Conservation (phyloP, 1,140 invertebrate genomes). For the Pseudomyrmex dendroicus region DNA sequence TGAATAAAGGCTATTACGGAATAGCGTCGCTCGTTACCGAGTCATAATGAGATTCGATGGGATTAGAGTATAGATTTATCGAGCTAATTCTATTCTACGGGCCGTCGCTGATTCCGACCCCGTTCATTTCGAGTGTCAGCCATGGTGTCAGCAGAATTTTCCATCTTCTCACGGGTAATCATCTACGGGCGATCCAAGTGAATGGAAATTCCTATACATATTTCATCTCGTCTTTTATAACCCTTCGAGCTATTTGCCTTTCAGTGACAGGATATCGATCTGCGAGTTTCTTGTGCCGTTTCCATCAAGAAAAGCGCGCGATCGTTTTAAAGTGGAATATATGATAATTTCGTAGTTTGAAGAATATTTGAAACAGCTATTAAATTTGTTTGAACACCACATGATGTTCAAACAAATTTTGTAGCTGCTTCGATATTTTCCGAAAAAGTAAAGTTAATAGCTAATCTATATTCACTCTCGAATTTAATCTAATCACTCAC, state of each 20-base stretch:
- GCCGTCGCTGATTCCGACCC: slow-evolving; percentile 38
- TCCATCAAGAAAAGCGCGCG: neutral
- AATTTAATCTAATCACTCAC: too few relatives aligned
- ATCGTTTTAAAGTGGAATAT: slow-evolving; percentile 8
- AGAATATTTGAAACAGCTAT: neutral
- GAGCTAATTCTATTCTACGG: slow-evolving; percentile 38
- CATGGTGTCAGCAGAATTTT: slow-evolving; percentile 34
- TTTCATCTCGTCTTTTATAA: slow-evolving; percentile 52
- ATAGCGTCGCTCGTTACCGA: slow-evolving; percentile 38
- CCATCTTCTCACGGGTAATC: slow-evolving; percentile 53
- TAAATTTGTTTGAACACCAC: slow-evolving; percentile 8
- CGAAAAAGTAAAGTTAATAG: neutral
- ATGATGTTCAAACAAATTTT: neutral
- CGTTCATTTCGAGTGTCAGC: slow-evolving; percentile 18
- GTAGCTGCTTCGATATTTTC: neutral
- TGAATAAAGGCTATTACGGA: slow-evolving; percentile 51
- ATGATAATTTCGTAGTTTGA: slow-evolving; percentile 4
- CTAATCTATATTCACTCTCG: neutral
- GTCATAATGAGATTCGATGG: slow-evolving; percentile 53
- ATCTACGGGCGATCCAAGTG: slow-evolving; percentile 15
- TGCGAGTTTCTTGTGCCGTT: slow-evolving; percentile 44
- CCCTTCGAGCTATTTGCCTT: slow-evolving; percentile 45
- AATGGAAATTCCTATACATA: slow-evolving; percentile 60
- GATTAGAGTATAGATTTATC: slow-evolving; percentile 40
- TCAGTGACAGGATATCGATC: slow-evolving; percentile 39